Evolutionary conservation across 1,140 invertebrate species (phyloP).

Genomic region (Kradibia gibbosae): DNA sequence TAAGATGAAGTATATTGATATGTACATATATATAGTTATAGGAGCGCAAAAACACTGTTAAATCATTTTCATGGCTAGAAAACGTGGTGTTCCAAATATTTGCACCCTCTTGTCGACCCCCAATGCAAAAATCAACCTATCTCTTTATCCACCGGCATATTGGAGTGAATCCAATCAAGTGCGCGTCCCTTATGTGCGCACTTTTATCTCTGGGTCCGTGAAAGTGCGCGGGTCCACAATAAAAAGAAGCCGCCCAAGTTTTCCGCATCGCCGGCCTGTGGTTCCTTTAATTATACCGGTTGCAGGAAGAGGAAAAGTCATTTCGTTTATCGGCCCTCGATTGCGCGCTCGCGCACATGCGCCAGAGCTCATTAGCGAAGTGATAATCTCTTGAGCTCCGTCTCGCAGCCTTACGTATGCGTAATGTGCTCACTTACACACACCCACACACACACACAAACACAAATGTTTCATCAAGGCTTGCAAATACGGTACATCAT

Average conservation of each 20-base stretch:
- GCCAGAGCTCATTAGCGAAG: constrained; percentile 42
- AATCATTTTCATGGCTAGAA: background rate
- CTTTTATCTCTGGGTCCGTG: no score
- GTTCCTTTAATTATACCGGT: constrained; percentile 21
- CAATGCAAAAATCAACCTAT: background rate
- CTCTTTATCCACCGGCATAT: no score
- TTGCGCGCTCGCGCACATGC: background rate
- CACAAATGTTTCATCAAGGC: background rate
- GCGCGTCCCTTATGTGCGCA: background rate
- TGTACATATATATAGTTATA: no score
- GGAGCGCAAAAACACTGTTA: background rate
- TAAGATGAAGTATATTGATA: no score
- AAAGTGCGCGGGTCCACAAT: background rate
- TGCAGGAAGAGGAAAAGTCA: constrained; percentile 28
- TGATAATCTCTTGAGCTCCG: background rate
- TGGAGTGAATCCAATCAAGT: background rate
- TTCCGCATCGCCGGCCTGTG: background rate
- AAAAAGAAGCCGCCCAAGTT: background rate
- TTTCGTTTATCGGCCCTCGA: constrained; percentile 20
- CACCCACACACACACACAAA: no score
- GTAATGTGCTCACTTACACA: no score
- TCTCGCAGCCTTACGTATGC: background rate
- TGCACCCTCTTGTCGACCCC: background rate
- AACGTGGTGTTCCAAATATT: background rate
- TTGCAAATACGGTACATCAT: background rate